A percentile compares a stretch with the other conserved stretches of the same genome.
Evolutionary conservation across 2,888 invertebrate species (phyloP).

Genomic region (Drosophila pseudotalamancana): DNA sequence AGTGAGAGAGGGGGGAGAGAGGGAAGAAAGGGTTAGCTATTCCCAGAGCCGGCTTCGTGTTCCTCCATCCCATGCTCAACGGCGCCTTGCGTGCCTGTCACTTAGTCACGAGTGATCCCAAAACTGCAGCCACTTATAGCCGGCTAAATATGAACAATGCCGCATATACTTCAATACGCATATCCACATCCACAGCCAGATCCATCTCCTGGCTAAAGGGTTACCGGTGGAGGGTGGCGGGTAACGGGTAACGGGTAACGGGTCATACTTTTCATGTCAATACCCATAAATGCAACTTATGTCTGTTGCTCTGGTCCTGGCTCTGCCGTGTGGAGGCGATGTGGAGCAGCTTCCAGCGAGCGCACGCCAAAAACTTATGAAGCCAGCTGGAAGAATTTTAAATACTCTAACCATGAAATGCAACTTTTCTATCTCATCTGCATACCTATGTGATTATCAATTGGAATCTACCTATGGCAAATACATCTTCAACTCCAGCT

Average conservation of each 20-base stretch:
- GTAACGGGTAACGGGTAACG: conserved; percentile 49
- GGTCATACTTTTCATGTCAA: conserved; percentile 76
- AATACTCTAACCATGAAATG: conserved; percentile 47
- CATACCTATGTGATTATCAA: no score
- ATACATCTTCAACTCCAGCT: neutral
- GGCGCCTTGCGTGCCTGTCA: conserved; percentile 81
- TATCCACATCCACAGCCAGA: conserved; percentile 18
- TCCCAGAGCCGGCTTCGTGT: conserved; percentile 15
- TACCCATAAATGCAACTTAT: conserved; percentile 66
- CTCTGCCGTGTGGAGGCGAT: conserved; percentile 21
- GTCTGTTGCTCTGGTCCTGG: conserved; percentile 21
- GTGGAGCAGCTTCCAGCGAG: conserved; percentile 69
- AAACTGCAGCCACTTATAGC: conserved; percentile 57
- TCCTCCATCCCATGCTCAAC: conserved; percentile 24
- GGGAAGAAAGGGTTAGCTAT: conserved; percentile 30
- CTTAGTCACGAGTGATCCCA: conserved; percentile 57
- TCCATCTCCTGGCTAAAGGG: conserved; percentile 43
- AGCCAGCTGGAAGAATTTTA: neutral
- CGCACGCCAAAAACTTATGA: conserved; percentile 49
- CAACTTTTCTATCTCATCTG: no score
- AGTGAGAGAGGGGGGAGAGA: no score
- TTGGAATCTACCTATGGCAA: neutral
- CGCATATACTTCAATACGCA: conserved; percentile 48
- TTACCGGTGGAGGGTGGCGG: no score
- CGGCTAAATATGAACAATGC: conserved; percentile 59